A percentile compares a stretch with the other conserved stretches of the same genome.
These are phyloP conservation scores for Alexandromys oeconomus DNA, from an alignment of 2,797 vertebrate genomes.

Conservation along the genomic window DNA sequence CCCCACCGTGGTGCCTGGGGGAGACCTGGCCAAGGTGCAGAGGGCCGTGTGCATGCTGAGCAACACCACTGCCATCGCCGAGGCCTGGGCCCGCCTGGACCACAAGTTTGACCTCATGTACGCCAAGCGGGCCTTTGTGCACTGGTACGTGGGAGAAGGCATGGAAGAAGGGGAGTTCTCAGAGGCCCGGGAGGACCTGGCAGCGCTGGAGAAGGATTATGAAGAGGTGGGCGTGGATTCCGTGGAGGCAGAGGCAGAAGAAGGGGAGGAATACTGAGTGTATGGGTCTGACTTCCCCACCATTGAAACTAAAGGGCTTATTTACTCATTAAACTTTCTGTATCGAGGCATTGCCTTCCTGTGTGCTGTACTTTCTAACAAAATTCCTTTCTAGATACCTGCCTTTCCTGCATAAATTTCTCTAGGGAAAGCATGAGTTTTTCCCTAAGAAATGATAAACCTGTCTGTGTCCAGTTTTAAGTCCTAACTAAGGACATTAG, in stretches of 20 bases:
- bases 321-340: background rate
- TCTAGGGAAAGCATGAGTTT: background rate
- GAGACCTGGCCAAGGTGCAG: constrained; percentile 36
- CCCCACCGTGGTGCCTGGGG: background rate
- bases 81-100: constrained; percentile 65
- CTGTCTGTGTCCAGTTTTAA: background rate
- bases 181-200: constrained; percentile 89
- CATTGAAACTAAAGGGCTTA: background rate
- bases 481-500: background rate
- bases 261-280: constrained; percentile 85
- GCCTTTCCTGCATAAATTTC: background rate
- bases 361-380: background rate
- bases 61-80: background rate
- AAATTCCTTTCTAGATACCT: background rate
- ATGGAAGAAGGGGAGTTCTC: constrained; percentile 91
- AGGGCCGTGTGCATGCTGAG: constrained; percentile 24
- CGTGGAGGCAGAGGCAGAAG: constrained; percentile 87
- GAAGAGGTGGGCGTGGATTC: constrained; percentile 89
- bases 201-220: constrained; percentile 89
- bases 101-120: constrained; percentile 90
- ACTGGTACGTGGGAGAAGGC: constrained; percentile 90
- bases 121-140: constrained; percentile 89
- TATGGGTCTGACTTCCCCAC: background rate
- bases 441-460: background rate
- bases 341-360: background rate